Base-by-base conservation (phyloP, 2,797 vertebrate species). In the Halcyon smyrnensis region DNA sequence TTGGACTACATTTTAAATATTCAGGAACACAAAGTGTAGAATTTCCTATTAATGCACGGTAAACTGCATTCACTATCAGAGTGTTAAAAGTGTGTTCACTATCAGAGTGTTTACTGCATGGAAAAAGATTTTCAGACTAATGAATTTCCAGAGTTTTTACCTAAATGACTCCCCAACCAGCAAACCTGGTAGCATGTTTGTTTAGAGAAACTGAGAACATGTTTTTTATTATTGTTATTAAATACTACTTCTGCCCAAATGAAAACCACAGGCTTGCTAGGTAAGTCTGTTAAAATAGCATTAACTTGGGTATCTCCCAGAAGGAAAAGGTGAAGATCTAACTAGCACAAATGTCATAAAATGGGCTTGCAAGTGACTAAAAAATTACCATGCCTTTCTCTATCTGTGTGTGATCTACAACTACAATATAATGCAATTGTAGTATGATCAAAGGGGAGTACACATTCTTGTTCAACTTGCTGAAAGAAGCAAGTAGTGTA, bases 401-500 rank as follows among this genome's bases (percentile, higher is more conserved):
- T 86, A 34, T 5, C 37, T 54, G 37, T 50, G 30, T 37, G 51
- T 75, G 83, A 87, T 75, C 77, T 94, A 91, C 73, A 93, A 83
- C 76, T 84, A 93, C 18, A 74, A 9, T 51, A 90, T 30, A 69
- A 16, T 56, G 48, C 73, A 91, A 95, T 16, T 70, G 59, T 34
- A 88, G 68, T 56, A 94, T 57, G 51, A 92, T 45, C 88, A 82
- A 83, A 85, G 25, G 63, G 75, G 36, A 90, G 20, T 64, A 80
- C 5, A 65, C 37, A 17, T 7, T 41, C 68, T 90, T 36, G 86
- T 79, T 95, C 64, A 56, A 94, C 74, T 91, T 84, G 68, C n/a
- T 93, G 89, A 73, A 96, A 93, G 97, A 89, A 93, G 23, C 28
- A 92, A 90, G 57, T 90, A 69, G 81, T 95, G 48, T 73, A 90